Conservation (phyloP, 2,797 vertebrate species). For the Thunnus albacares region DNA sequence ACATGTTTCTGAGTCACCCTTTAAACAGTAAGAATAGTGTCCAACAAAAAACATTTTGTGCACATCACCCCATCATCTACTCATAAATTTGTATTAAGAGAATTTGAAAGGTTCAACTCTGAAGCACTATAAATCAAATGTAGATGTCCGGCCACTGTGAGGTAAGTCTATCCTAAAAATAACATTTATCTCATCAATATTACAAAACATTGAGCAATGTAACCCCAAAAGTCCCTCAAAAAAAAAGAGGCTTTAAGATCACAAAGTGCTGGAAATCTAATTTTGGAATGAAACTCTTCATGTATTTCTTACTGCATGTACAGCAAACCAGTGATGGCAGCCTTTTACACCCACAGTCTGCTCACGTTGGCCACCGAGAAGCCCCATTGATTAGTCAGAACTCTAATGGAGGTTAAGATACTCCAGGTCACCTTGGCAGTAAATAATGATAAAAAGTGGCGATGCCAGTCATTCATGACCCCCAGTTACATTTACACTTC, state of each 20-base stretch:
- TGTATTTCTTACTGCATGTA: not conserved
- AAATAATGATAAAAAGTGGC: slow-evolving; percentile 27
- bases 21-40: slow-evolving; percentile 5
- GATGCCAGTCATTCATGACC: slow-evolving; percentile 9
- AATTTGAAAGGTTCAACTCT: not conserved
- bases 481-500: slow-evolving; percentile 19
- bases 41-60: not conserved
- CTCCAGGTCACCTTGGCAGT: slow-evolving; percentile 44
- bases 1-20: slow-evolving; percentile 53
- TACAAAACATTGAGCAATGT: not conserved
- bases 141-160: not conserved
- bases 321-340: not conserved
- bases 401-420: slow-evolving; percentile 40
- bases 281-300: not conserved
- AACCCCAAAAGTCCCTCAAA: not conserved
- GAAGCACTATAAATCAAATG: not conserved
- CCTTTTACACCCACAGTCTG: not conserved
- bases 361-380: not conserved
- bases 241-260: not conserved
- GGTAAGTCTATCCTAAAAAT: not conserved
- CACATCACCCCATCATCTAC: not conserved
- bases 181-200: not conserved
- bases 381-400: slow-evolving; percentile 23
- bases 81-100: not conserved
- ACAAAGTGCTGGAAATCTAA: not conserved